Conservation (phyloP, 92 coral and sea anemone species). For the Siderastrea radians region DNA sequence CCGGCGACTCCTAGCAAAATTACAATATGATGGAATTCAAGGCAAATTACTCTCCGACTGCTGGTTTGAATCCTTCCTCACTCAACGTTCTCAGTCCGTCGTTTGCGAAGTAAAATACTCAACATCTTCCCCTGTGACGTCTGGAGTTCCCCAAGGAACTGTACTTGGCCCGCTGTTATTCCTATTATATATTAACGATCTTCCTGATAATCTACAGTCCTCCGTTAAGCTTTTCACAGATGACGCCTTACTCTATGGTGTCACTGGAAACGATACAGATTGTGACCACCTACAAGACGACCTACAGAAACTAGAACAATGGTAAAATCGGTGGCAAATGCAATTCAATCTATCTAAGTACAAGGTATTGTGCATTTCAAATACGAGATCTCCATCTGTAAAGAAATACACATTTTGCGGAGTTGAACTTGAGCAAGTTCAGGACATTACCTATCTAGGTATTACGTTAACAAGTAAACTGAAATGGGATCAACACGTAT, state of each 20-base stretch:
- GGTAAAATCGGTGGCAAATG: slow-evolving; percentile 51
- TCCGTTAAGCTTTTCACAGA: not conserved
- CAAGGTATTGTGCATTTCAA: slow-evolving; percentile 40
- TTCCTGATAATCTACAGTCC: not conserved
- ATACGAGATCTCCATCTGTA: slow-evolving; percentile 47
- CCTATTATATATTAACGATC: not conserved
- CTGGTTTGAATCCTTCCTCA: slow-evolving; percentile 58
- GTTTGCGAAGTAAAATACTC: slow-evolving; percentile 32
- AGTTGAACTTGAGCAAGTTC: slow-evolving; percentile 53
- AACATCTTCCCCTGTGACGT: not conserved
- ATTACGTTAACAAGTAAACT: slow-evolving; percentile 38
- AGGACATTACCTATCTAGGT: slow-evolving; percentile 42
- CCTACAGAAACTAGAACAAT: slow-evolving; percentile 12
- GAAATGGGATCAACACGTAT: slow-evolving; percentile 30
- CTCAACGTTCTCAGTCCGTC: slow-evolving; percentile 44
- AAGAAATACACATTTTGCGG: slow-evolving; percentile 56
- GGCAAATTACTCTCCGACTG: slow-evolving; percentile 21
- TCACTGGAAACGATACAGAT: too few species aligned
- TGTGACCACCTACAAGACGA: slow-evolving; percentile 14
- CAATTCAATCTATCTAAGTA: slow-evolving; percentile 49
- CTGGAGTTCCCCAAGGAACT: not conserved
- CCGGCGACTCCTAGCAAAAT: slow-evolving; percentile 1
- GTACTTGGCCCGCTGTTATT: not conserved
- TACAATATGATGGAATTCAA: not conserved
- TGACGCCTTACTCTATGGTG: not conserved